Base-by-base conservation (phyloP, 2,113 vertebrate species). In the Cariama cristata region DNA sequence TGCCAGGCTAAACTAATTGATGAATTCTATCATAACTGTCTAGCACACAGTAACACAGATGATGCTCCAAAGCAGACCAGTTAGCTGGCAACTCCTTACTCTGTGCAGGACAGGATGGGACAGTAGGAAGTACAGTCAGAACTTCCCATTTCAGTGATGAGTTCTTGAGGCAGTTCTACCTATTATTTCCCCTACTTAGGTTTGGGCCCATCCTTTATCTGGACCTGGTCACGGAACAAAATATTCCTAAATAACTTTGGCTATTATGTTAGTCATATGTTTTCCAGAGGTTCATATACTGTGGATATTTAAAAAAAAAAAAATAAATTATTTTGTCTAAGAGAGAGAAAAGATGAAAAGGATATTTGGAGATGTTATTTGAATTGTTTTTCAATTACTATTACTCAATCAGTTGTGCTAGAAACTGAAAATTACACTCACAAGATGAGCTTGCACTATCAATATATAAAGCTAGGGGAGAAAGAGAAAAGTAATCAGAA, bases 341-440 rank as follows among this genome's bases (percentile, higher is more conserved):
- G 45, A 74, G 56, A 72, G 6, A 49, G 8, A 83, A 63, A 83
- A 77, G 35, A 53, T 45, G 26, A 59, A 84, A 91, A 89, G 14
- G 40, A 32, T 73, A 68, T 88, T 83, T 86, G 35, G 82, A 88
- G 35, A 58, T 42, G 18, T 23, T 69, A 73, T 80, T 88, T 94
- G 38, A 89, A 93, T 62, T 68, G 28, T 44, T 97, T 89, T 97
- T 87, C 64, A 79, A 85, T 81, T 91, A 71, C 66, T 75, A 0
- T 89, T 94, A 93, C 24, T 92, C 67, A 85, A 49, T 63, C 87
- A 96, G 67, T 84, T 23, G 7, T 38, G 85, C 30, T 42, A 85
- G 84, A 91, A 96, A 72, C 33, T 49, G 23, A 67, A 89, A 93
- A 95, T 79, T 81, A 75, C 60, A 82, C 30, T 87, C 86, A 84